These are phyloP conservation scores for Tinamus guttatus DNA, from an alignment of 2,113 vertebrate species.

Conservation along the genomic window DNA sequence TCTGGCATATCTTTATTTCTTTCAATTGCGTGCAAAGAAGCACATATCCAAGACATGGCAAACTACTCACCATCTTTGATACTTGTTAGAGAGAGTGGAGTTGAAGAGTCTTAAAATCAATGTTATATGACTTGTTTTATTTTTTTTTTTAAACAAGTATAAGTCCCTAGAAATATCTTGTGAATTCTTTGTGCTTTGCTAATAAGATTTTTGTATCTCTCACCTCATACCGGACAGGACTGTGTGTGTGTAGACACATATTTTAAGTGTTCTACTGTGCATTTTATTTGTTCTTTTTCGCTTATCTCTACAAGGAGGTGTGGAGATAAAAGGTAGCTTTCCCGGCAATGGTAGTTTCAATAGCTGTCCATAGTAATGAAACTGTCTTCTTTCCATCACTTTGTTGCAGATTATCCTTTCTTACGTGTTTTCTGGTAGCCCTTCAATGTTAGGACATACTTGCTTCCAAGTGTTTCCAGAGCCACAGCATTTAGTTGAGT, in stretches of 20 bases:
- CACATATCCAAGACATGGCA: not conserved
- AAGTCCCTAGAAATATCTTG: not conserved
- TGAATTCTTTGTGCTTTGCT: not conserved
- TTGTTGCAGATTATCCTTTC: not conserved
- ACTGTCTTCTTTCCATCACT: not conserved
- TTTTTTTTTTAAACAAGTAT: not conserved
- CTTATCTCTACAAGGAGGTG: not conserved
- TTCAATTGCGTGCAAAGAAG: rapidly evolving
- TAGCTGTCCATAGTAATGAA: not conserved
- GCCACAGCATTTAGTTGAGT: not conserved
- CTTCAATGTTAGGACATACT: not conserved
- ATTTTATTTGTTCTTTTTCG: not conserved
- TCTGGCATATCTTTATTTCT: not conserved
- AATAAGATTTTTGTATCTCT: not conserved
- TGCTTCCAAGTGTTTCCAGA: not conserved
- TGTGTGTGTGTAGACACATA: no score
- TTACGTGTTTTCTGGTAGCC: not conserved
- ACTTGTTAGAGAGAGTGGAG: not conserved
- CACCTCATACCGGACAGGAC: not conserved
- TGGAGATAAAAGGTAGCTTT: not conserved
- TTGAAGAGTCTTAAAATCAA: not conserved
- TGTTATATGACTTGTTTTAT: not conserved
- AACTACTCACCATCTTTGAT: not conserved
- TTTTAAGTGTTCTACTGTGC: not conserved
- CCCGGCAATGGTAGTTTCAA: not conserved